Conservation (phyloP, 35 echinoderm and acorn worm species). For the Holothuria glaberrima region DNA sequence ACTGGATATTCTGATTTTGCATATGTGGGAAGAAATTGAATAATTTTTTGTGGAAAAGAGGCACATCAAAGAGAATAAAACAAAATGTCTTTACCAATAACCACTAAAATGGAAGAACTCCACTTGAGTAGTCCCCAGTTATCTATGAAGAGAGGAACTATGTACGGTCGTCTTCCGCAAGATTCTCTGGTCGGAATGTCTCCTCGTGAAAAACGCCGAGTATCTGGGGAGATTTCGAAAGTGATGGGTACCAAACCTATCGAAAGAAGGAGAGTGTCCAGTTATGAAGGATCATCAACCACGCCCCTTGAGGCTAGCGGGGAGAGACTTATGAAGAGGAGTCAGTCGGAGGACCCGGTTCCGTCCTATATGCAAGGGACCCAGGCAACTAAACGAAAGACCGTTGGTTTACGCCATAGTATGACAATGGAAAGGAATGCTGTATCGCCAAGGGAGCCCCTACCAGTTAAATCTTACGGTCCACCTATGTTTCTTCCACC, state of each 20-base stretch:
- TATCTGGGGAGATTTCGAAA: background rate
- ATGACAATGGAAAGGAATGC: background rate
- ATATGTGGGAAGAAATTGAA: too few relatives aligned
- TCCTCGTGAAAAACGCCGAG: conserved; percentile 25
- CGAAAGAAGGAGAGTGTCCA: conserved; percentile 14
- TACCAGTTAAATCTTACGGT: conserved; percentile 20
- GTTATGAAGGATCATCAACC: background rate
- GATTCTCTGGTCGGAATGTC: conserved; percentile 14
- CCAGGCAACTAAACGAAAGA: conserved; percentile 23
- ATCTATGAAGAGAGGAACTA: conserved; percentile 44
- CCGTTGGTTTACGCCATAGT: conserved; percentile 31
- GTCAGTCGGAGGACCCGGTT: background rate
- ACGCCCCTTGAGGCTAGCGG: background rate
- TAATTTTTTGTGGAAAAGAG: too few relatives aligned
- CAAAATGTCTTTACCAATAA: conserved; percentile 8
- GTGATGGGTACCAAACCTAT: background rate
- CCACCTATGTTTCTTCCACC: conserved; percentile 43
- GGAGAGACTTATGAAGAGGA: background rate
- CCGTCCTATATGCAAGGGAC: conserved; percentile 53
- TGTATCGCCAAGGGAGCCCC: background rate
- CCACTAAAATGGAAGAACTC: conserved; percentile 31
- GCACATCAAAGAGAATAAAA: too few relatives aligned
- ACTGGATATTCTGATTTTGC: too few relatives aligned
- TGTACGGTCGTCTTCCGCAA: conserved; percentile 25
- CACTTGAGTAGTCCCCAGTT: conserved; percentile 14